These are phyloP conservation scores for Apodemia zela DNA, from an alignment of 2,888 invertebrate species.

Conservation along the genomic window DNA sequence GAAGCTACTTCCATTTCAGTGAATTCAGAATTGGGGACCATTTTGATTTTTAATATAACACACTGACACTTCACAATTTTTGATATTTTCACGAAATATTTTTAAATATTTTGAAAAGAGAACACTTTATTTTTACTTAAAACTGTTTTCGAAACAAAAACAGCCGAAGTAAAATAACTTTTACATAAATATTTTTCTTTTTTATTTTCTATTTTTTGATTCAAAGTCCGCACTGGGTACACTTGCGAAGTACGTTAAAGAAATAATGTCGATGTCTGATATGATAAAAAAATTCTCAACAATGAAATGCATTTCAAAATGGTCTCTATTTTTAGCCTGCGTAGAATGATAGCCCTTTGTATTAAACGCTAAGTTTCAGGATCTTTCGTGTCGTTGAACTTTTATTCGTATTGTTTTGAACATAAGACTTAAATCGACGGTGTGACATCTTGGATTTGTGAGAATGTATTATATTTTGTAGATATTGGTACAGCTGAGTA, in stretches of 20 bases:
- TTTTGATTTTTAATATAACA: conserved; percentile 21
- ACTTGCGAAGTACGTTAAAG: background rate
- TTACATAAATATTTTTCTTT: conserved; percentile 9
- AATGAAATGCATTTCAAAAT: conserved; percentile 1
- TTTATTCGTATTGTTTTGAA: background rate
- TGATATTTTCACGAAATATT: conserved; percentile 9
- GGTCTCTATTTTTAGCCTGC: background rate
- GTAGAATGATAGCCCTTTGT: background rate
- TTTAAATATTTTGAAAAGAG: conserved; percentile 16
- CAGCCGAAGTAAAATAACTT: conserved; percentile 24
- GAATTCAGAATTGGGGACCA: conserved; percentile 26
- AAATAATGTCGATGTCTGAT: background rate
- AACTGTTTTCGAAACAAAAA: conserved; percentile 26
- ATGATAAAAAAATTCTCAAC: background rate
- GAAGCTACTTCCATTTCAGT: conserved; percentile 13
- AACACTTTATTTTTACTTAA: conserved; percentile 17
- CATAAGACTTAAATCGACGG: background rate
- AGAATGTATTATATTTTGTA: conserved; percentile 11
- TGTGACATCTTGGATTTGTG: background rate
- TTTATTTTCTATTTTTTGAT: background rate
- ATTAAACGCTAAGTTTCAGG: background rate
- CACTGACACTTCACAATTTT: conserved; percentile 14
- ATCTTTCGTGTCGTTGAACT: background rate
- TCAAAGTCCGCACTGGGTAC: background rate
- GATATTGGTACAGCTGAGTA: background rate